phyloP scores from a whole-genome alignment of 2,888 invertebrate species.

The Druceiella hillmani region DNA sequence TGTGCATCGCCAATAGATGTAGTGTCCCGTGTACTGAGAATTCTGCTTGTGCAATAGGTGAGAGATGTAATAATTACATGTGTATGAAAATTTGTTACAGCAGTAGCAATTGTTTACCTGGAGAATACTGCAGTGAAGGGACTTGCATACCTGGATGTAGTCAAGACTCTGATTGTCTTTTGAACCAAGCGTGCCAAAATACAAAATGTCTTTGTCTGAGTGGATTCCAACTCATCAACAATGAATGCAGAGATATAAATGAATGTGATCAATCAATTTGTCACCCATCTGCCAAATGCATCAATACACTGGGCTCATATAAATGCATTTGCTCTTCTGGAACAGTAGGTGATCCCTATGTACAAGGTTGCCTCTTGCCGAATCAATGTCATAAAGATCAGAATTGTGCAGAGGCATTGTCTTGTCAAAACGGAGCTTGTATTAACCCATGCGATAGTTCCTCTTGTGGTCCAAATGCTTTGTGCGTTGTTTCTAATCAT shows the following conservation, averaged over 20 bases:
- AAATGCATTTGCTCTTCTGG: slow-evolving; percentile 74
- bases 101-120: slow-evolving; percentile 84
- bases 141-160: slow-evolving; percentile 80
- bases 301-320: slow-evolving; percentile 75
- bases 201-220: slow-evolving; percentile 71
- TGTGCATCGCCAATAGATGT: slow-evolving; percentile 74
- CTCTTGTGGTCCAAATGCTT: slow-evolving; percentile 71
- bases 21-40: slow-evolving; percentile 72
- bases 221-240: slow-evolving; percentile 68
- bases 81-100: slow-evolving; percentile 85
- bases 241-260: slow-evolving; percentile 76
- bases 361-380: slow-evolving; percentile 66
- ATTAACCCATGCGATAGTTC: slow-evolving; percentile 71
- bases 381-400: slow-evolving; percentile 68
- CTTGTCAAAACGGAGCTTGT: slow-evolving; percentile 73
- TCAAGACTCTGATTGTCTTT: slow-evolving; percentile 72
- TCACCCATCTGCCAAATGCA: slow-evolving; percentile 72
- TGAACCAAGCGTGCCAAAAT: slow-evolving; percentile 70
- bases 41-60: slow-evolving; percentile 74
- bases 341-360: slow-evolving; percentile 67
- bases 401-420: slow-evolving; percentile 70
- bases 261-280: slow-evolving; percentile 78
- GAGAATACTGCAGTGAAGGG: slow-evolving; percentile 81
- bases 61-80: slow-evolving; percentile 71
- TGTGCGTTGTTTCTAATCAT: slow-evolving; percentile 70